Evolutionary conservation across 2,113 vertebrate species (phyloP).

Genomic region (Eurystomus gularis): DNA sequence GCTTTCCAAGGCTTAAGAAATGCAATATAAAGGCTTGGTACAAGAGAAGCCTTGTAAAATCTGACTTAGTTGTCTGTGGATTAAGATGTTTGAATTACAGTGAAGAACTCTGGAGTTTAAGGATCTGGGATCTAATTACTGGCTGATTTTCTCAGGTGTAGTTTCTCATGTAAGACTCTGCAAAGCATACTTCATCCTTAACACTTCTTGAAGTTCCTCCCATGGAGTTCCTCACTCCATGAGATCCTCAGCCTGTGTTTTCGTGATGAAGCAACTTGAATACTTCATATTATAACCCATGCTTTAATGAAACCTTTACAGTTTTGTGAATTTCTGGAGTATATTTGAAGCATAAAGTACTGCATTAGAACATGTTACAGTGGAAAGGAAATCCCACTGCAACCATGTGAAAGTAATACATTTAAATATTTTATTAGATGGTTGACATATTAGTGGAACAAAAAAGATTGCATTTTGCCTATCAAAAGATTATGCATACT

Average conservation of each 20-base stretch:
- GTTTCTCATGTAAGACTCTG: not conserved
- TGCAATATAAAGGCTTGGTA: not conserved
- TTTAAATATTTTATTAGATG: not conserved
- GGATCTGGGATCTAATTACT: not conserved
- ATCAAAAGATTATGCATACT: not conserved
- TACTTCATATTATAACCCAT: not conserved
- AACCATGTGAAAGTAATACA: not conserved
- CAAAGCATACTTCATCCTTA: not conserved
- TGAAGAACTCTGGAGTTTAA: not conserved
- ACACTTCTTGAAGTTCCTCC: not conserved
- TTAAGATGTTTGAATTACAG: not conserved
- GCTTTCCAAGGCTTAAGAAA: conserved; percentile 22
- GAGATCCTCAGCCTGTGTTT: not conserved
- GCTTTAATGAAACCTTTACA: not conserved
- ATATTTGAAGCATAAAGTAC: not conserved
- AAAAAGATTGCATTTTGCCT: not conserved
- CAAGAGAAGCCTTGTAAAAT: not conserved
- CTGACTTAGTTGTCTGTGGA: not conserved
- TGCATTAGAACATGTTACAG: not conserved
- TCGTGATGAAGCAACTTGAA: not conserved
- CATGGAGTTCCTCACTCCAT: too few species aligned
- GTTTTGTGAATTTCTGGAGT: not conserved
- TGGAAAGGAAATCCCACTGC: not conserved
- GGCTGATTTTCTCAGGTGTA: not conserved
- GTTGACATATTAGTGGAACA: not conserved